Percentiles rank a stretch among this genome's conserved stretches.
phyloP scores from a whole-genome alignment of 2,888 invertebrate species.

The Deilephila elpenor region DNA sequence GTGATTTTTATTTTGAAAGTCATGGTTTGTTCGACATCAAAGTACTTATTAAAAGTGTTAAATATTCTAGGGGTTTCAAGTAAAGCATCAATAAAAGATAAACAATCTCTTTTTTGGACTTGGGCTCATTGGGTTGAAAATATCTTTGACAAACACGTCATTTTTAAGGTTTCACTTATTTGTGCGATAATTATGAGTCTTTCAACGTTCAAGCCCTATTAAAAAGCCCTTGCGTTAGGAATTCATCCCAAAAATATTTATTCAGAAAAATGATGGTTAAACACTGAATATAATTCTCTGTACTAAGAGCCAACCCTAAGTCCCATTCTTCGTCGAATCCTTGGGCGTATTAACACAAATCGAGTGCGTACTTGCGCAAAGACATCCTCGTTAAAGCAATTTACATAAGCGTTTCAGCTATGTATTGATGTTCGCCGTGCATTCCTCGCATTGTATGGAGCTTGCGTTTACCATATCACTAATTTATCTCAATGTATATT shows the following conservation, averaged over 20 bases:
- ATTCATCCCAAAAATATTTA: not conserved
- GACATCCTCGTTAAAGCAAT: slow-evolving; percentile 14
- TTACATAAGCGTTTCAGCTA: slow-evolving; percentile 16
- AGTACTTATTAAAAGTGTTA: no score
- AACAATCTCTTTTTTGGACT: no score
- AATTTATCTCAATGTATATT: slow-evolving; percentile 22
- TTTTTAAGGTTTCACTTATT: no score
- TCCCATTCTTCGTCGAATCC: not conserved
- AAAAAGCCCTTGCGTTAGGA: no score
- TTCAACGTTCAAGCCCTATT: no score
- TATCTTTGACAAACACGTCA: no score
- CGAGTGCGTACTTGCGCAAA: not conserved
- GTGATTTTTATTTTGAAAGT: no score
- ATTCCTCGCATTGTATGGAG: slow-evolving; percentile 8
- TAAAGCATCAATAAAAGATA: no score
- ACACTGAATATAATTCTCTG: not conserved
- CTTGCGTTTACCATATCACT: slow-evolving; percentile 2
- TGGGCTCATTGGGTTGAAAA: no score
- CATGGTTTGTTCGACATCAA: no score
- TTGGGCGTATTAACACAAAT: slow-evolving; percentile 30
- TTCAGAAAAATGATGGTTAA: not conserved
- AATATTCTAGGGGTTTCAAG: no score
- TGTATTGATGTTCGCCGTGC: slow-evolving; percentile 15
- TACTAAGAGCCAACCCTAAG: slow-evolving; percentile 1
- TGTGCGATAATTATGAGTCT: no score